phyloP scores from a whole-genome alignment of 2,797 vertebrate species.

The Characodon lateralis region DNA sequence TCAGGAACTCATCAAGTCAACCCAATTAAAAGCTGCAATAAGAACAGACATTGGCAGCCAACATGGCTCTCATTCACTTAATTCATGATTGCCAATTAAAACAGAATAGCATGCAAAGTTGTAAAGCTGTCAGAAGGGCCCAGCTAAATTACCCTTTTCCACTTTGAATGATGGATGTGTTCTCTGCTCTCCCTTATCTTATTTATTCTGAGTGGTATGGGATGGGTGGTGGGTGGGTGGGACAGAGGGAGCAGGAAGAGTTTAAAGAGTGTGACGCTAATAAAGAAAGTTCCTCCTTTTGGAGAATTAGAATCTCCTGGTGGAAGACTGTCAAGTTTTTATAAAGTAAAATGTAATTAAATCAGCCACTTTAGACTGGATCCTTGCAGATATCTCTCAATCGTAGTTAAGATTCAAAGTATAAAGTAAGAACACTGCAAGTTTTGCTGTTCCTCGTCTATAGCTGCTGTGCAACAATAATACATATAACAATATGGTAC shows the following conservation, averaged over 20 bases:
- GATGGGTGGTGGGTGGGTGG: slow-evolving; percentile 21
- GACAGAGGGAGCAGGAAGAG: slow-evolving; percentile 30
- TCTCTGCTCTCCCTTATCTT: slow-evolving; percentile 78
- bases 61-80: slow-evolving; percentile 80
- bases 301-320: slow-evolving; percentile 21
- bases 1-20: slow-evolving; percentile 82
- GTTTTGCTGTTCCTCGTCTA: slow-evolving; percentile 7
- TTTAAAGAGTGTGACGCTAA: slow-evolving; percentile 62
- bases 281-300: slow-evolving; percentile 56
- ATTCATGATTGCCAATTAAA: slow-evolving; percentile 87
- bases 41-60: slow-evolving; percentile 73
- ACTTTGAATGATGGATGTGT: slow-evolving; percentile 83
- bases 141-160: slow-evolving; percentile 82
- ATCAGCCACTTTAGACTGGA: slow-evolving; percentile 34
- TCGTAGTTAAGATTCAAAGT: slow-evolving; percentile 23
- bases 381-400: slow-evolving; percentile 12
- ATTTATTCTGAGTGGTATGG: slow-evolving; percentile 72
- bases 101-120: slow-evolving; percentile 81
- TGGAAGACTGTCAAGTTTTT: slow-evolving; percentile 44
- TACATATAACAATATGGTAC: too few relatives aligned
- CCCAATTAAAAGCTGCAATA: slow-evolving; percentile 83
- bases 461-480: background rate
- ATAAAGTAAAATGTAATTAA: slow-evolving; percentile 46
- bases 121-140: slow-evolving; percentile 82
- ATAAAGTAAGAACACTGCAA: slow-evolving; percentile 14